Percentiles rank a stretch among this genome's conserved stretches.
These are phyloP conservation scores for Strigamia transsilvanica DNA, from an alignment of 2,888 invertebrate genomes.

Conservation along the genomic window DNA sequence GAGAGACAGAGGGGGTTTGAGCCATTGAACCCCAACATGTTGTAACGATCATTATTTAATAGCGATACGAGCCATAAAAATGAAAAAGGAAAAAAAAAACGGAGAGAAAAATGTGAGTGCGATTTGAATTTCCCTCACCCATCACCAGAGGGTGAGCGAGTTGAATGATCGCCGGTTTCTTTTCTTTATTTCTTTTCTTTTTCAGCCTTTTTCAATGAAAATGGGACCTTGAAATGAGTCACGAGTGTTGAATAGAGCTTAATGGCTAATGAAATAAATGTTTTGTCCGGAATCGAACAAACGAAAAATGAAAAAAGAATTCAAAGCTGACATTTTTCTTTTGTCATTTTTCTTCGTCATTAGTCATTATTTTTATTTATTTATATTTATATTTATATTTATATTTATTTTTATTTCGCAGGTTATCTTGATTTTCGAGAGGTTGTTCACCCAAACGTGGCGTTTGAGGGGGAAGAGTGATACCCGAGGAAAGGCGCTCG, in stretches of 20 bases:
- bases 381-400: neutral
- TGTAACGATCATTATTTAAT: conserved; percentile 36
- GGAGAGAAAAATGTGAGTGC: neutral
- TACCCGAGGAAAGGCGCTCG: neutral
- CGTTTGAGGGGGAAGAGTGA: neutral
- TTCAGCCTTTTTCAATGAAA: neutral
- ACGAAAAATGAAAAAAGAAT: too few relatives aligned
- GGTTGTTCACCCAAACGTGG: conserved; percentile 23
- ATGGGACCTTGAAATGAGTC: neutral
- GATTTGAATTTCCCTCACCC: neutral
- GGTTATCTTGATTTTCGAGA: neutral
- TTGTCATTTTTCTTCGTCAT: too few relatives aligned
- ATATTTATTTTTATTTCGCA: neutral
- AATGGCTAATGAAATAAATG: too few relatives aligned
- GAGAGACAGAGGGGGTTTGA: conserved; percentile 15
- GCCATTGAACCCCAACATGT: conserved; percentile 19
- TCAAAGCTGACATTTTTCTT: too few relatives aligned
- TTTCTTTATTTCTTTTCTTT: neutral
- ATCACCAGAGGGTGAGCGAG: conserved; percentile 28
- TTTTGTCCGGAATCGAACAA: too few relatives aligned
- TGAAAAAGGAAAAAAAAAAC: neutral
- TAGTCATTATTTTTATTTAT: neutral
- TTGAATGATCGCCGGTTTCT: neutral
- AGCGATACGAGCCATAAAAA: neutral
- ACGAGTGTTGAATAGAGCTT: too few relatives aligned